Evolutionary conservation across 2,888 invertebrate species (phyloP), one percentile per base, ranked within the genome.

Genomic region (Scotopteryx bipunctaria): DNA sequence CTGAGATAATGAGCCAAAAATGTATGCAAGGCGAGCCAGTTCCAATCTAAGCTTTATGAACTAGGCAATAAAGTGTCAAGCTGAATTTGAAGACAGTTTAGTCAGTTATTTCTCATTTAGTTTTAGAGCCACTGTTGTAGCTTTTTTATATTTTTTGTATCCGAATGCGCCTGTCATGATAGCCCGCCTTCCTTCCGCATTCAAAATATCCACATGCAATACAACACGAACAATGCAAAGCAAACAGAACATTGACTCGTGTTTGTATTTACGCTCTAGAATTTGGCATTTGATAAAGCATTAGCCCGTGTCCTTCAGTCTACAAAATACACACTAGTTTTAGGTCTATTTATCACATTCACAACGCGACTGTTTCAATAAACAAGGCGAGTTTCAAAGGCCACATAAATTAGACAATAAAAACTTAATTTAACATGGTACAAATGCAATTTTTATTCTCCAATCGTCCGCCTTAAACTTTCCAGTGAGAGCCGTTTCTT

Each of bases 391-490:
- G 40, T 44, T 44, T 35, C 14, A 16, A 31, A 66, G 67, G 59
- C 61, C 69, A 76, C 79, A 76, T 83, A 85, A 81, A 83, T 78
- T 73, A 67, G 65, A 70, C 69, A 81, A 83, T 84, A 83, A 84
- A 84, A 85, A 81, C 79, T 81, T 83, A 83, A 83, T 85, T 84
- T 79, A 76, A 77, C 78, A 78, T 78, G 72, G 81, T 81, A 82
- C 81, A 81, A 83, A 81, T 84, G 83, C 81, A 83, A 82, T 86
- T 86, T 85, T 84, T 81, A 83, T 80, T 83, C 84, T 78, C 78
- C 77, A 77, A 81, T 83, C 82, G 83, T 81, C 77, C 80, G 76
- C 78, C 79, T 81, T 81, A 83, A 83, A 84, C 80, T 85, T 84
- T 83, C 78, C 76, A 78, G 78, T 68, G 78, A 81, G 80, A 75